Conservation (phyloP, 2,113 vertebrate genomes). For the Chionis minor region DNA sequence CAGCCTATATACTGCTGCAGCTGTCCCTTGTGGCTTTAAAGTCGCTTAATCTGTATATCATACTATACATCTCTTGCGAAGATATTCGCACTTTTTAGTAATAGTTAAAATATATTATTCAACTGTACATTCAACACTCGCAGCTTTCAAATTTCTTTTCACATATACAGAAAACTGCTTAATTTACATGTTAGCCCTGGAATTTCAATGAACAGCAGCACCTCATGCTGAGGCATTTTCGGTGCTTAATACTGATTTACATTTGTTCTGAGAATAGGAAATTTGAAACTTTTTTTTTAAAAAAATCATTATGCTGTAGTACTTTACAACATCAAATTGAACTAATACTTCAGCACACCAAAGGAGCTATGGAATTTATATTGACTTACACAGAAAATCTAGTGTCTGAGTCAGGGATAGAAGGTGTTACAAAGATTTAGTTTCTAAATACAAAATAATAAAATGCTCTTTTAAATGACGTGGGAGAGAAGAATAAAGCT, state of each 20-base stretch:
- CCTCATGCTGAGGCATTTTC: not conserved
- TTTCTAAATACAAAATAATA: not conserved
- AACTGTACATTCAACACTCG: not conserved
- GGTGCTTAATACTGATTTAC: constrained; percentile 17
- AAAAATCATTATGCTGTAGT: not conserved
- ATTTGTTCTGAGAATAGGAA: not conserved
- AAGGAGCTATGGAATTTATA: not conserved
- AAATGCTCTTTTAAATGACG: not conserved
- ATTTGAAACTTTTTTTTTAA: not conserved
- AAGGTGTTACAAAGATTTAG: not conserved
- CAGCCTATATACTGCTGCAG: not conserved
- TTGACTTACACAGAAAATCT: not conserved
- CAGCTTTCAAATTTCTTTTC: not conserved
- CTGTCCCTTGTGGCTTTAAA: not conserved
- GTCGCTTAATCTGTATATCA: not conserved
- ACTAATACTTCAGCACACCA: not conserved
- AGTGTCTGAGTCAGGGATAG: not conserved
- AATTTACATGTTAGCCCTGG: not conserved
- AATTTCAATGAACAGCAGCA: not conserved
- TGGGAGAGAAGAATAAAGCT: not conserved
- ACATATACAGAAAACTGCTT: not conserved
- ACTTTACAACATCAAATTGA: not conserved
- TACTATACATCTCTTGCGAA: not conserved
- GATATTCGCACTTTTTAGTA: not conserved
- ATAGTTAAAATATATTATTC: not conserved